These are phyloP conservation scores for Idris sp. DNA, from an alignment of 1,140 invertebrate genomes.

Conservation along the genomic window DNA sequence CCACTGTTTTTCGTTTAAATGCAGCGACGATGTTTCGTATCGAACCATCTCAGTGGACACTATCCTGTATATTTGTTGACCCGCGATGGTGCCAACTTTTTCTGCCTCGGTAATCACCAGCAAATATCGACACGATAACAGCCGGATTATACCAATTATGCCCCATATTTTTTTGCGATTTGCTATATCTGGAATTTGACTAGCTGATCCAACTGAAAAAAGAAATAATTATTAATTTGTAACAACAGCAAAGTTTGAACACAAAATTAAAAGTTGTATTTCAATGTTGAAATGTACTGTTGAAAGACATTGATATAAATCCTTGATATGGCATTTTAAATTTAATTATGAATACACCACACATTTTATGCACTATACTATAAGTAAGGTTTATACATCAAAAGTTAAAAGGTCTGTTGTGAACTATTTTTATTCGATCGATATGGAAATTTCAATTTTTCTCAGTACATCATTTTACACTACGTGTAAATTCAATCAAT, in stretches of 20 bases:
- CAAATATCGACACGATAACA: slow-evolving; percentile 90
- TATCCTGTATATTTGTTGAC: slow-evolving; percentile 91
- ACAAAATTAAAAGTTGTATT: slow-evolving; percentile 5
- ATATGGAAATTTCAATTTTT: slow-evolving; percentile 21
- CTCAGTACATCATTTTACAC: too few species aligned
- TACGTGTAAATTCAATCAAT: too few species aligned
- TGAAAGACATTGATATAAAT: slow-evolving; percentile 35
- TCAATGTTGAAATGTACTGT: slow-evolving; percentile 2
- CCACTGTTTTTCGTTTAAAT: slow-evolving; percentile 89
- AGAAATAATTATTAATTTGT: slow-evolving; percentile 1
- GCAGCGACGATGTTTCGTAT: slow-evolving; percentile 89
- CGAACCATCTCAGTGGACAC: slow-evolving; percentile 91
- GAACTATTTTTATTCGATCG: slow-evolving; percentile 22
- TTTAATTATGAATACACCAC: slow-evolving; percentile 33
- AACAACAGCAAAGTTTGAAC: slow-evolving; percentile 1
- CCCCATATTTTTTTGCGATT: slow-evolving; percentile 55
- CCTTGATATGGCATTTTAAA: slow-evolving; percentile 37
- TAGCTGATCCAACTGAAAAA: slow-evolving; percentile 56
- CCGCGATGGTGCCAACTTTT: slow-evolving; percentile 91
- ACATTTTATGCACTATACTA: slow-evolving; percentile 5
- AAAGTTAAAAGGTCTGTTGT: slow-evolving; percentile 24
- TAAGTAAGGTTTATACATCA: slow-evolving; percentile 10
- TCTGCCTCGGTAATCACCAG: slow-evolving; percentile 92
- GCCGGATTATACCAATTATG: slow-evolving; percentile 54
- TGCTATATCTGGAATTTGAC: slow-evolving; percentile 48